phyloP scores from a whole-genome alignment of 1,140 invertebrate genomes.

The Asbolus verrucosus region DNA sequence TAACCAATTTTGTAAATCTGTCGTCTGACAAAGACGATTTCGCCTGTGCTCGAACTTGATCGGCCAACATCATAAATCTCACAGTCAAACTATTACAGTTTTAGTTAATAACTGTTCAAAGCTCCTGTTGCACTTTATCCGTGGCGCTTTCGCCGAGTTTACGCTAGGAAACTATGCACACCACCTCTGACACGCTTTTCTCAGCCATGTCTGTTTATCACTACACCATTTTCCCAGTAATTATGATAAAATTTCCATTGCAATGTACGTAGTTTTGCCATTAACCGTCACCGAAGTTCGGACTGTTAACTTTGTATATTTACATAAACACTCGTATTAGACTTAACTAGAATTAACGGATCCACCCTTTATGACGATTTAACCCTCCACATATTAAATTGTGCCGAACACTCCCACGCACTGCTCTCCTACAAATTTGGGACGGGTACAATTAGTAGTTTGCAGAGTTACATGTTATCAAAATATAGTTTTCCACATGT shows the following conservation, averaged over 20 bases:
- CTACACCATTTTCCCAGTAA: slow-evolving; percentile 9
- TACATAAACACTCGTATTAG: slow-evolving; percentile 24
- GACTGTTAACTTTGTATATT: slow-evolving; percentile 23
- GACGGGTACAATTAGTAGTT: slow-evolving; percentile 13
- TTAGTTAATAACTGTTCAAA: slow-evolving; percentile 28
- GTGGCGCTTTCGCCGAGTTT: slow-evolving; percentile 16
- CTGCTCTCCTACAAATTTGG: not conserved
- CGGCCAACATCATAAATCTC: not conserved
- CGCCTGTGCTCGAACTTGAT: not conserved
- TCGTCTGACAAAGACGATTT: too few species aligned
- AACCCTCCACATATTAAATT: slow-evolving; percentile 10
- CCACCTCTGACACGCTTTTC: not conserved
- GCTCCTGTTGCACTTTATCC: slow-evolving; percentile 28
- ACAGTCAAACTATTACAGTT: slow-evolving; percentile 42
- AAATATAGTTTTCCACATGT: slow-evolving; percentile 22
- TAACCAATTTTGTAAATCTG: too few species aligned
- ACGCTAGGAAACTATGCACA: not conserved
- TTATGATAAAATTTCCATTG: slow-evolving; percentile 10
- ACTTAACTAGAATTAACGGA: not conserved
- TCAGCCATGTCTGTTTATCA: slow-evolving; percentile 7
- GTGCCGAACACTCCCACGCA: not conserved
- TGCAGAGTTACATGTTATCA: not conserved
- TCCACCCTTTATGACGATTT: slow-evolving; percentile 9
- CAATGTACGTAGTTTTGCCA: slow-evolving; percentile 20
- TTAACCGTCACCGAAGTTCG: not conserved